Conservation (phyloP, 2,797 vertebrate species). For the Lindbergichthys nudifrons region DNA sequence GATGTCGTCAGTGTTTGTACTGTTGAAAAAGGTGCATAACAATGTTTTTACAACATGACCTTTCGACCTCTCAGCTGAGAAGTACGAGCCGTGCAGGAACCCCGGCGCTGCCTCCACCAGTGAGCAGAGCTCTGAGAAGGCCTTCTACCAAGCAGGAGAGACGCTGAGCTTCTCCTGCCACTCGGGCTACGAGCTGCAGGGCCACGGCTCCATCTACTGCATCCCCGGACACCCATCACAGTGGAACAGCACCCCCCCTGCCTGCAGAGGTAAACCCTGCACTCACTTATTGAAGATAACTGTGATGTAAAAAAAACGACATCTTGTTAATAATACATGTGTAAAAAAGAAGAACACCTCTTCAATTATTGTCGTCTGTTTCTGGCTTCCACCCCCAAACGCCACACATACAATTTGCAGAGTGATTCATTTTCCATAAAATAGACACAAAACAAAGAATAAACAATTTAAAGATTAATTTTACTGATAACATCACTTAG, state of each 20-base stretch:
- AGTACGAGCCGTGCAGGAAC: constrained; percentile 93
- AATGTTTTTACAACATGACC: not conserved
- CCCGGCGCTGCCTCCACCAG: constrained; percentile 90
- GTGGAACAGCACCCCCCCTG: constrained; percentile 93
- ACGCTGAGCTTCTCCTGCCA: constrained; percentile 91
- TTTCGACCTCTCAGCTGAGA: constrained; percentile 84
- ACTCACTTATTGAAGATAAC: not conserved
- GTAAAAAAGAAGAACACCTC: too few relatives aligned
- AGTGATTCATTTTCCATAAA: too few relatives aligned
- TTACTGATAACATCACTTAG: too few relatives aligned
- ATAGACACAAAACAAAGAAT: too few relatives aligned
- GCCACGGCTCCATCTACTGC: constrained; percentile 90
- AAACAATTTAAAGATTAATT: too few relatives aligned
- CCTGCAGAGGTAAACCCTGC: constrained; percentile 87
- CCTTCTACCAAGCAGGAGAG: constrained; percentile 92
- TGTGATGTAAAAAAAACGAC: too few relatives aligned
- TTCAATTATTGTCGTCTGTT: too few relatives aligned
- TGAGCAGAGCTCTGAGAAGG: constrained; percentile 89
- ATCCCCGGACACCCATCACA: constrained; percentile 94
- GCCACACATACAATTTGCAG: too few relatives aligned
- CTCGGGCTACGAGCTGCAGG: constrained; percentile 89
- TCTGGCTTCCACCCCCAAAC: too few relatives aligned
- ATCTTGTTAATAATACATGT: too few relatives aligned
- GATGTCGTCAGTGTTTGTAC: not conserved
- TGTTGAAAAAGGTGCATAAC: not conserved